Percentiles rank a stretch among this genome's conserved stretches.
These are phyloP conservation scores for Saguinus imperator DNA, from an alignment of 2,113 vertebrate genomes.

Conservation along the genomic window DNA sequence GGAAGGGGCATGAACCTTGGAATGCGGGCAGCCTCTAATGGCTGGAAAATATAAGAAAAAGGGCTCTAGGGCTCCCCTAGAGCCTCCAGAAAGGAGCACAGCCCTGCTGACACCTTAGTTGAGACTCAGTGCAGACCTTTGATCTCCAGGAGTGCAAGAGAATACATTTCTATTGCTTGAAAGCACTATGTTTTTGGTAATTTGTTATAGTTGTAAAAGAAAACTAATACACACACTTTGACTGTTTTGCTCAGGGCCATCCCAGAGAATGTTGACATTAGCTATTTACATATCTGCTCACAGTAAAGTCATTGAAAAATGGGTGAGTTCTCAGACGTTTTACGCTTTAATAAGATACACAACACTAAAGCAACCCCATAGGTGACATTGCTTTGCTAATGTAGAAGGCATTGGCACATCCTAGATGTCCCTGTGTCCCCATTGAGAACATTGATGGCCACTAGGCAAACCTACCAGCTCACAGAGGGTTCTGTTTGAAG, in stretches of 20 bases:
- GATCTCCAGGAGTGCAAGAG: not conserved
- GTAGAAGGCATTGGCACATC: not conserved
- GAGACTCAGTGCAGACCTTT: not conserved
- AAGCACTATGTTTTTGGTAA: not conserved
- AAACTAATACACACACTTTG: not conserved
- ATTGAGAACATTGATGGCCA: not conserved
- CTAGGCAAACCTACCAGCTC: not conserved
- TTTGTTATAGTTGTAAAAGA: not conserved
- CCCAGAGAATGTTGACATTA: not conserved
- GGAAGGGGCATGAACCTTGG: not conserved
- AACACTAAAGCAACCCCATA: not conserved
- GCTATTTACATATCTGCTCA: not conserved
- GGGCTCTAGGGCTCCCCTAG: not conserved
- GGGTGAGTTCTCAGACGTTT: not conserved
- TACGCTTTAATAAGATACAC: not conserved
- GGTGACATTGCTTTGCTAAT: slow-evolving; percentile 24
- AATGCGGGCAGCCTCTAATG: not conserved
- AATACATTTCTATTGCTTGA: not conserved
- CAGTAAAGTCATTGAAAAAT: not conserved
- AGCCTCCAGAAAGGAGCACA: not conserved
- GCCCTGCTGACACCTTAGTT: not conserved
- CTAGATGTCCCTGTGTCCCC: not conserved
- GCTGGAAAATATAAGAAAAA: not conserved
- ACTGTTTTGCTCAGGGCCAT: not conserved
- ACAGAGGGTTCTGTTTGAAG: not conserved